Conservation (phyloP, 2,888 invertebrate species). For the Sacculina carcini region DNA sequence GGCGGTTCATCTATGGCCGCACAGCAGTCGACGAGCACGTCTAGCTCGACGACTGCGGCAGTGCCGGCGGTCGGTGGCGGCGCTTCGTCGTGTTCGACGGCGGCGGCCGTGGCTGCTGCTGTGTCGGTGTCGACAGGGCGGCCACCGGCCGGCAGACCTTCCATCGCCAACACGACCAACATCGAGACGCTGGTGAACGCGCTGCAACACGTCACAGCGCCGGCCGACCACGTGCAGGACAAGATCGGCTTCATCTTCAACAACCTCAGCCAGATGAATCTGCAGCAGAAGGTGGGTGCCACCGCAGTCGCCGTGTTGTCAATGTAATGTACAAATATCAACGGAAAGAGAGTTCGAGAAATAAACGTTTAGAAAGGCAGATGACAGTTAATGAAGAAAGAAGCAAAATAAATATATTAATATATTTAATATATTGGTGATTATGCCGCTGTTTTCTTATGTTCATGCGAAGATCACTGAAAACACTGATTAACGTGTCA, state of each 20-base stretch:
- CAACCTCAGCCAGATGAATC: conserved; percentile 83
- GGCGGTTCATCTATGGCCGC: conserved; percentile 16
- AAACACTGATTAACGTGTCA: too few species aligned
- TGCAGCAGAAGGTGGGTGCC: conserved; percentile 43
- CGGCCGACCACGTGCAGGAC: conserved; percentile 80
- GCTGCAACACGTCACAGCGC: conserved; percentile 65
- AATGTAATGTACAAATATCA: too few species aligned
- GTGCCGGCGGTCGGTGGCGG: not conserved
- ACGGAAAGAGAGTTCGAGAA: too few species aligned
- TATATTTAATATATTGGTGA: not conserved
- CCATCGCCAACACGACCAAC: conserved; percentile 89
- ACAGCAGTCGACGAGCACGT: conserved; percentile 1
- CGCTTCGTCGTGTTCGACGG: not conserved
- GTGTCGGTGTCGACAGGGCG: conserved; percentile 12
- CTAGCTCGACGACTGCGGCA: not conserved
- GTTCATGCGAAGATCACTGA: conserved; percentile 2
- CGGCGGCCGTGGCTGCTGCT: not conserved
- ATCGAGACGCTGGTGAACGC: conserved; percentile 86
- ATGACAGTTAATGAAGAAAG: not conserved
- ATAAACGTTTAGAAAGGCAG: too few species aligned
- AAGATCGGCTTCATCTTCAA: conserved; percentile 98
- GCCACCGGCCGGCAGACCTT: conserved; percentile 30
- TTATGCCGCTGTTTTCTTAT: not conserved
- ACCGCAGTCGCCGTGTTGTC: too few species aligned
- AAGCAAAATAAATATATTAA: too few species aligned